phyloP scores from a whole-genome alignment of 2,888 invertebrate species.

The Scrobipalpa atriplicella region DNA sequence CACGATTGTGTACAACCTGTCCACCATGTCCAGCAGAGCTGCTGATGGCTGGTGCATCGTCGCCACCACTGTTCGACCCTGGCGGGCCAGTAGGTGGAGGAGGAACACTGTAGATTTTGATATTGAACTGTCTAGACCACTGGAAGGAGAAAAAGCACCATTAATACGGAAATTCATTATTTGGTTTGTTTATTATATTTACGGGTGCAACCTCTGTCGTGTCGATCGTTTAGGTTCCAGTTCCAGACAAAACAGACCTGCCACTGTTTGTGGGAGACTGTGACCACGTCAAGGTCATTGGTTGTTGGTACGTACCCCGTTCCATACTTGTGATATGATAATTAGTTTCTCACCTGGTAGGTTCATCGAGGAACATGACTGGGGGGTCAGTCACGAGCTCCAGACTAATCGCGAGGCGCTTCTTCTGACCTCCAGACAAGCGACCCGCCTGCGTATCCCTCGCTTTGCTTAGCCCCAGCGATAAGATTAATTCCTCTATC shows the following conservation, averaged over 20 bases:
- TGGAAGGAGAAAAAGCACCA: constrained; percentile 48
- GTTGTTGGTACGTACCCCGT: no score
- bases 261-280: no score
- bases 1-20: constrained; percentile 92
- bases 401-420: constrained; percentile 94
- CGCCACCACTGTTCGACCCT: constrained; percentile 93
- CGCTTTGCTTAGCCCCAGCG: constrained; percentile 87
- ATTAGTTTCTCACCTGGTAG: constrained; percentile 88
- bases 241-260: no score
- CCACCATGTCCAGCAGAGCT: constrained; percentile 92
- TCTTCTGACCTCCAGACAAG: constrained; percentile 95
- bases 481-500: constrained; percentile 91
- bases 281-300: no score
- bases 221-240: no score
- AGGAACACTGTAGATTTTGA: constrained; percentile 92
- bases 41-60: constrained; percentile 97
- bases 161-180: not conserved
- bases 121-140: constrained; percentile 81
- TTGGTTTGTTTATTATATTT: no score
- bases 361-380: constrained; percentile 97
- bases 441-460: constrained; percentile 86
- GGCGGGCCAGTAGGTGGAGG: constrained; percentile 90
- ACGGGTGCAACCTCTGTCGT: no score
- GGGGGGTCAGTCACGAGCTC: constrained; percentile 96
- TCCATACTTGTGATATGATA: not conserved